Conservation (phyloP, 1,140 invertebrate genomes). For the Eumaeus atala region DNA sequence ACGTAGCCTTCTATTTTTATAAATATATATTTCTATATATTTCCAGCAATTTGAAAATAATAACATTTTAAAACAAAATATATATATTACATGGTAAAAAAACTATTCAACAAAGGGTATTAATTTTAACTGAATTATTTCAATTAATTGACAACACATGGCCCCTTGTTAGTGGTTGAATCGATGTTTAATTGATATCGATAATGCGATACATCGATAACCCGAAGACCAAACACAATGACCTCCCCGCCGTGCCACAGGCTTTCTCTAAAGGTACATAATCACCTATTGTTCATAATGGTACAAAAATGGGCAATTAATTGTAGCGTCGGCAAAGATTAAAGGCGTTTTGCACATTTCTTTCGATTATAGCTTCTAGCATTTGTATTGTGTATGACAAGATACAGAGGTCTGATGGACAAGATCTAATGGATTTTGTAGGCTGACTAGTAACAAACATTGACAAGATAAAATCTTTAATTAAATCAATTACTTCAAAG, state of each 20-base stretch:
- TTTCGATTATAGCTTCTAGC: conserved; percentile 4
- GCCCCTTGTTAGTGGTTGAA: conserved; percentile 60
- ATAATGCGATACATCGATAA: conserved; percentile 20
- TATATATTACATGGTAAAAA: not conserved
- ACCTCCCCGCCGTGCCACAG: conserved; percentile 47
- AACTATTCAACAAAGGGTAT: conserved; percentile 5
- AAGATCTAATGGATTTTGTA: not conserved
- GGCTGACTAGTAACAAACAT: not conserved
- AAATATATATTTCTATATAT: too few species aligned
- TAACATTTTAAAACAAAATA: not conserved
- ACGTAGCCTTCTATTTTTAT: too few species aligned
- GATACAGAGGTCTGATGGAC: not conserved
- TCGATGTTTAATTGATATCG: conserved; percentile 63
- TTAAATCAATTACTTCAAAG: too few species aligned
- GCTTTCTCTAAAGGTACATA: conserved; percentile 54
- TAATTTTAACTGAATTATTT: conserved; percentile 30
- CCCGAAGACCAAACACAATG: conserved; percentile 54
- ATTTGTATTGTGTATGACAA: not conserved
- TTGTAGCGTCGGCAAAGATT: conserved; percentile 22
- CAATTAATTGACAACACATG: conserved; percentile 70
- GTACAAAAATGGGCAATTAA: conserved; percentile 57
- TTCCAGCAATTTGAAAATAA: too few species aligned
- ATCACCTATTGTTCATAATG: conserved; percentile 66
- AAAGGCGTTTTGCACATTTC: conserved; percentile 20
- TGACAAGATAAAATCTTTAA: not conserved